Percentiles rank a stretch among this genome's conserved stretches.
Evolutionary conservation across 2,113 vertebrate species (phyloP).

Genomic region (Poeciliopsis prolifica): DNA sequence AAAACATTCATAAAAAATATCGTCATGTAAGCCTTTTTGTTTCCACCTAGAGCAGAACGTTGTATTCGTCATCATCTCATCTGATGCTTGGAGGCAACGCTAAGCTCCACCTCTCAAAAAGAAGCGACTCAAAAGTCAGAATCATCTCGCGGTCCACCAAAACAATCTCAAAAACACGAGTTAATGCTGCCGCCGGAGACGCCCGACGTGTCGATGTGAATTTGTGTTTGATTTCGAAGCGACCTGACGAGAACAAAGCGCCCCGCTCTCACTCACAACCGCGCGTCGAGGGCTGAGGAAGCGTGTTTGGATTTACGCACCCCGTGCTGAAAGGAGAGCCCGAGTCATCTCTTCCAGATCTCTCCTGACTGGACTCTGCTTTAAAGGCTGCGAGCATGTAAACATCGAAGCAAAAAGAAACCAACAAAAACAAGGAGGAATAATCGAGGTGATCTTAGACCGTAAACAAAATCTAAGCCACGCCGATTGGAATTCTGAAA

Average conservation of each 20-base stretch:
- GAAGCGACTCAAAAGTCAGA: conserved; percentile 59
- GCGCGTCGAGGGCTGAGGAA: conserved; percentile 19
- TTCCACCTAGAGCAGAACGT: conserved; percentile 63
- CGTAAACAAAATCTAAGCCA: neutral
- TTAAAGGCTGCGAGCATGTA: conserved; percentile 7
- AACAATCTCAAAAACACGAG: conserved; percentile 44
- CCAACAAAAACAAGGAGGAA: neutral
- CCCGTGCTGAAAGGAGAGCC: conserved; percentile 26
- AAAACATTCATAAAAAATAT: conserved; percentile 75
- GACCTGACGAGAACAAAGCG: conserved; percentile 9
- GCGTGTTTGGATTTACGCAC: conserved; percentile 40
- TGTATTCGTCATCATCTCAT: conserved; percentile 48
- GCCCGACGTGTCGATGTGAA: conserved; percentile 11
- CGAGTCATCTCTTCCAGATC: conserved; percentile 18
- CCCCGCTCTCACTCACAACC: neutral
- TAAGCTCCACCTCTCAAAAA: conserved; percentile 54
- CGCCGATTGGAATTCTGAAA: neutral
- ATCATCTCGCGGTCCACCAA: conserved; percentile 34
- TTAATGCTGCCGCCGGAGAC: conserved; percentile 45
- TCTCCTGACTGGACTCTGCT: conserved; percentile 2
- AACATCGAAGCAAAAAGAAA: conserved; percentile 18
- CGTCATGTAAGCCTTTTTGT: conserved; percentile 54
- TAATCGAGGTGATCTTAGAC: neutral
- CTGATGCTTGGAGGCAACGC: conserved; percentile 35
- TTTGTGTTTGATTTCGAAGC: conserved; percentile 33